Conservation (phyloP, 2,797 vertebrate species). For the Dipus sagitta region DNA sequence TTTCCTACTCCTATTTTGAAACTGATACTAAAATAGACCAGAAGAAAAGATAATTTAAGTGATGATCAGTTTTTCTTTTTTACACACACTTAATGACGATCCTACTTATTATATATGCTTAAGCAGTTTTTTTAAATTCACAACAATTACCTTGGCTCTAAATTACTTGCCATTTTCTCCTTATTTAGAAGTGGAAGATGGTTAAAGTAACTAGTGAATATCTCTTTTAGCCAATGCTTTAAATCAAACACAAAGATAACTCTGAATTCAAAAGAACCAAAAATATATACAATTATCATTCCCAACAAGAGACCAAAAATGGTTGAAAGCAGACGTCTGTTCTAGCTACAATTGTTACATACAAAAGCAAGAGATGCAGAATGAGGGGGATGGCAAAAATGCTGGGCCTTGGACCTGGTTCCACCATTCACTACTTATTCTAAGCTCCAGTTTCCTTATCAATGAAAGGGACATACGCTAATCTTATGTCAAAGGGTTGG, state of each 20-base stretch:
- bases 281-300: neutral
- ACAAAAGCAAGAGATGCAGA: neutral
- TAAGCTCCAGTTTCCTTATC: neutral
- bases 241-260: constrained; percentile 13
- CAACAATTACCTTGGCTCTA: neutral
- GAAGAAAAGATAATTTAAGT: neutral
- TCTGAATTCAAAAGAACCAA: constrained; percentile 3
- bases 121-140: neutral
- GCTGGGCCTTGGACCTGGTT: neutral
- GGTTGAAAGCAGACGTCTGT: neutral
- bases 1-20: neutral
- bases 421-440: neutral
- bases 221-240: neutral
- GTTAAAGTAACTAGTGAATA: constrained; percentile 12
- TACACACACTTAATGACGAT: neutral
- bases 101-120: neutral
- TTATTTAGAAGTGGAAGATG: constrained; percentile 27
- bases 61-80: neutral
- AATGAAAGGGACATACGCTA: neutral
- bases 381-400: neutral
- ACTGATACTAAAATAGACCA: neutral
- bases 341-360: neutral
- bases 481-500: neutral
- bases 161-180: constrained; percentile 4
- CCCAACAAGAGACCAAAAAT: neutral